These are phyloP conservation scores for Meleagris gallopavo DNA, from an alignment of 2,113 vertebrate species.

Conservation along the genomic window DNA sequence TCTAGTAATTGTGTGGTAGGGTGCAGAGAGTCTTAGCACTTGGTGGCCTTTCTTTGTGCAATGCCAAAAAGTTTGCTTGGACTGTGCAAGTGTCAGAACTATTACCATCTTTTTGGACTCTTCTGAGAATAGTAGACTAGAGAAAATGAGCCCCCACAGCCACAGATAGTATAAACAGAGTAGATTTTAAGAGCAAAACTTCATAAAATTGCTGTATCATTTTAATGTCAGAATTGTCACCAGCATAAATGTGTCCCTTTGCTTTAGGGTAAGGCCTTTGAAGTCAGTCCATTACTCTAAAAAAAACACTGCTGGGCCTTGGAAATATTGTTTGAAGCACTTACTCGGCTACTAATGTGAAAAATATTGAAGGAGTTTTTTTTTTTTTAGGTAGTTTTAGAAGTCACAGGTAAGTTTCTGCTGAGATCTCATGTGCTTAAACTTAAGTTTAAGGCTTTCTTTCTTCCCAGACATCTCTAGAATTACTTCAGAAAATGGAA, in stretches of 20 bases:
- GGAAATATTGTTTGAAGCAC: not conserved
- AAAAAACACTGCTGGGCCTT: not conserved
- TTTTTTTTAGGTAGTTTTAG: not conserved
- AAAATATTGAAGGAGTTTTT: not conserved
- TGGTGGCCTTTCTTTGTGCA: not conserved
- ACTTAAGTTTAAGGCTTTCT: not conserved
- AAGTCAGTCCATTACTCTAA: not conserved
- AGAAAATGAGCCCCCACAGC: not conserved
- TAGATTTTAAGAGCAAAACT: not conserved
- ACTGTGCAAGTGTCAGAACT: not conserved
- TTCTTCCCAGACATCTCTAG: not conserved
- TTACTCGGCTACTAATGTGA: not conserved
- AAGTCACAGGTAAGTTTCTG: not conserved
- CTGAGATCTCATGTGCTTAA: not conserved
- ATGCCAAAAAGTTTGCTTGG: not conserved
- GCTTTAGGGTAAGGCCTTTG: not conserved
- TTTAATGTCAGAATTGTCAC: not conserved
- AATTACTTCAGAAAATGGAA: not conserved
- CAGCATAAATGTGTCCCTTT: not conserved
- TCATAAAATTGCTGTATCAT: not conserved
- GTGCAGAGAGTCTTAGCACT: not conserved
- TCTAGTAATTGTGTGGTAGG: not conserved
- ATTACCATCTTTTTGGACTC: not conserved
- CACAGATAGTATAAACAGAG: not conserved
- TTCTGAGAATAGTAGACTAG: not conserved